Base-by-base conservation (phyloP, 2,888 invertebrate species). In the Phymatocera aterrima region DNA sequence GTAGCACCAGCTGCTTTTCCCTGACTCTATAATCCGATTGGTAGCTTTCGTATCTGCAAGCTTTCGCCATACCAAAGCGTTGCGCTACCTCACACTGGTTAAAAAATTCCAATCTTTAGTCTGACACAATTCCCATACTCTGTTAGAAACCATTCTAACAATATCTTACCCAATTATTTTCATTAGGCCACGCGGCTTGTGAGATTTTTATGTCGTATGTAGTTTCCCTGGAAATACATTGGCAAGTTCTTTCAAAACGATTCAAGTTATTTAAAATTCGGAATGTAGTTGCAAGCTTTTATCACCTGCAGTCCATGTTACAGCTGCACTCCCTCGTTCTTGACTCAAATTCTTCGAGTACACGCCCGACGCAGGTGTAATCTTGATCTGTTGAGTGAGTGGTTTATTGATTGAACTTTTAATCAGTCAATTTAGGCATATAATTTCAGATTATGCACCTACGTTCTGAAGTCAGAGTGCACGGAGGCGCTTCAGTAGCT, bases 241-340 rank as follows among this genome's bases (percentile, higher is more conserved):
- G 18, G 37, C 2, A 24, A 54, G n/a, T 34, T 12, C 15, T 21
- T 10, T 54, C 28, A 15, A 21, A 51, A 72, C 21, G 3, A n/a
- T 12, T 18, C 15, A 43, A 15, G 54, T 54, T 24, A 24, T 54
- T 24, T 2, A 6, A 18, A 54, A 24, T 12, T 54, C 21, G 5
- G 6, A 6, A 51, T 51, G 12, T 21, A 21, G 54, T 43, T 31
- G 15, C 18, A 64, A 28, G 31, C 18, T 6, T 48, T 21, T 51
- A 18, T 24, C 80, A 80, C 82, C 79, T 81, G 79, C 82, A 82
- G 70, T 82, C 82, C 81, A 80, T 81, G 43, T 82, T 82, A 37
- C 82, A 82, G 43, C 81, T 81, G 68, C 82, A 82, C 18, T 34
- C 43, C 31, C 80, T 72, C 3, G 64, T 37, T 28, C 77, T 54